Evolutionary conservation across 2,888 invertebrate genomes (phyloP).

Genomic region (Ormia ochracea): DNA sequence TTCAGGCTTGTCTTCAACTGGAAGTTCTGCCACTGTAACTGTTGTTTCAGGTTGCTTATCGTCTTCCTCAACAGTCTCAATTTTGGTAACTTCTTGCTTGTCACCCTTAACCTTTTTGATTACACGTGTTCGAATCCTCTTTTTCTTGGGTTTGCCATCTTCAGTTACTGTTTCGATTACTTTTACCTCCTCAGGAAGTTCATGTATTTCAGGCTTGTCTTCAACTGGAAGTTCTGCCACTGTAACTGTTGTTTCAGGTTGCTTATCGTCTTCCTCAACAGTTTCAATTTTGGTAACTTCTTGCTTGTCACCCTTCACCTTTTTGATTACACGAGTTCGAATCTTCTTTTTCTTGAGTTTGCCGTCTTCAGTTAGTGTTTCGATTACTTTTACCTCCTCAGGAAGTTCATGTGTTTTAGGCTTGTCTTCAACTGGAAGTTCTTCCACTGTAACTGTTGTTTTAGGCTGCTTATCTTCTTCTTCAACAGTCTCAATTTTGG

Average conservation of each 20-base stretch:
- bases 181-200: not conserved
- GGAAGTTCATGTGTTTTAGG: not conserved
- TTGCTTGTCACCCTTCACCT: not conserved
- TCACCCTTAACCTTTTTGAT: constrained; percentile 2
- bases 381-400: not conserved
- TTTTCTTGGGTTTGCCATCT: not conserved
- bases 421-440: not conserved
- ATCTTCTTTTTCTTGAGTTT: constrained; percentile 1
- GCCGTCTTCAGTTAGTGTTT: not conserved
- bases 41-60: constrained; percentile 12
- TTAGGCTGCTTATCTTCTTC: constrained; percentile 12
- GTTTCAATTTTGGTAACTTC: constrained; percentile 15
- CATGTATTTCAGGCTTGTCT: constrained; percentile 6
- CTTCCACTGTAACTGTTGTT: constrained; percentile 15
- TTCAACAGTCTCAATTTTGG: constrained; percentile 3
- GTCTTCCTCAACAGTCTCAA: constrained; percentile 7
- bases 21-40: not conserved
- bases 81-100: constrained; percentile 1
- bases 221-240: not conserved
- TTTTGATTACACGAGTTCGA: constrained; percentile 3
- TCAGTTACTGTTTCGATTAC: not conserved
- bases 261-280: constrained; percentile 7
- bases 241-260: constrained; percentile 6
- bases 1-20: not conserved
- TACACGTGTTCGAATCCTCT: constrained; percentile 2